Base-by-base conservation (phyloP, 2,888 invertebrate species). In the Synanthedon myopaeformis region DNA sequence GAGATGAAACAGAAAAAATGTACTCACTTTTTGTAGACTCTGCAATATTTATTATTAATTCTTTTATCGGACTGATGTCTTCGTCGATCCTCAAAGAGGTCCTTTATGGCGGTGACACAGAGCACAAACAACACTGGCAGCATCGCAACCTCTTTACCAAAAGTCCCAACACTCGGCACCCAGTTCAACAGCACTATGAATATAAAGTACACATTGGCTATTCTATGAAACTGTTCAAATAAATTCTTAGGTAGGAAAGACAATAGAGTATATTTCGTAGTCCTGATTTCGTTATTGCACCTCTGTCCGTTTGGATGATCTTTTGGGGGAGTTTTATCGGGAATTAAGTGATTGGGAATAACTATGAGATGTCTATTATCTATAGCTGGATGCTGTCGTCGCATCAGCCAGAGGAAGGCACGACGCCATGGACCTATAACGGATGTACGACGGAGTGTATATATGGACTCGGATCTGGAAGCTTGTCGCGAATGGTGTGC, bases 181-280 rank as follows among this genome's bases (percentile, higher is more conserved):
- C 97, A 98, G 87, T 98, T 98, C 60, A 98, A 90, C 65, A 97
- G 87, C 67, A 98, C 97, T 76, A 99, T 97, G 76, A 97, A 96
- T 73, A 98, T 94, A 85, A 99, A 99, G 89, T 98, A 99, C 70
- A 99, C 89, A 89, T 99, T 99, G 59, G 98, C 98, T 73, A 97
- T 96, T 58, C 98, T 92, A 83, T 98, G 98, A 81, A 99, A 98
- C 87, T 99, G 98, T 88, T 98, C 98, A 80, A 98, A 91, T 58
- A 99, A 89, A 85, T 98, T 98, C 82, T 97, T 95, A 55, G 98
- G 98, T 72, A 99, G 86, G 86, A 99, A 99, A 65, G 96, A 97
- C 62, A 97, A 88, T 56, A 96, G 73, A 23, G 97, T 97, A 81
- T 99, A 99, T 85, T 98, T 98, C 53, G 97, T 97, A 79, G 97